phyloP scores from a whole-genome alignment of 2,113 vertebrate species.

The Zosterops lateralis region DNA sequence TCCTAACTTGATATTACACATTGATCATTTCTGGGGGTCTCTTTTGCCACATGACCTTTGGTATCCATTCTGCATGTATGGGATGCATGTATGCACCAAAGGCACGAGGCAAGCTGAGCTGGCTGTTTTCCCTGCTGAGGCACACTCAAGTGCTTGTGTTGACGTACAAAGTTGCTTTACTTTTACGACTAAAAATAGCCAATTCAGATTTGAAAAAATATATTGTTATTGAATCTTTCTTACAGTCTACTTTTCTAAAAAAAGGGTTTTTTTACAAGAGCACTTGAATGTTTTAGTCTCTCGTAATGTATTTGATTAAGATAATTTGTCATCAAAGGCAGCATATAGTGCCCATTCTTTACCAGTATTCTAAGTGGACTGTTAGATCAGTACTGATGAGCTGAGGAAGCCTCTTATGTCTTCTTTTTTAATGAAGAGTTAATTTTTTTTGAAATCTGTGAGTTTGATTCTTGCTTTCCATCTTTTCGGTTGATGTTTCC shows the following conservation, averaged over 20 bases:
- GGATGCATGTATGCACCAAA: neutral
- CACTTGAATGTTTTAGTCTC: neutral
- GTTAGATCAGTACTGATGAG: neutral
- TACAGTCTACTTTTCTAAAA: neutral
- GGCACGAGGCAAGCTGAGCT: neutral
- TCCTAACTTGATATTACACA: neutral
- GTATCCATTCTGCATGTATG: fast-evolving
- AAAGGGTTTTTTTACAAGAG: neutral
- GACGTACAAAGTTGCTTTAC: neutral
- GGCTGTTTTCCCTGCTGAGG: neutral
- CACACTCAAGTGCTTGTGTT: neutral
- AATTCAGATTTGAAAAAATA: neutral
- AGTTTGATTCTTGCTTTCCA: neutral
- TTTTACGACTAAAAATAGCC: neutral
- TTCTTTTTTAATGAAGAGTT: neutral
- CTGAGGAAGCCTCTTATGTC: neutral
- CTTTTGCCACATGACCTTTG: neutral
- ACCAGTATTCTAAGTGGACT: neutral
- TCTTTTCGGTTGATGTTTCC: neutral
- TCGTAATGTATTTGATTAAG: neutral
- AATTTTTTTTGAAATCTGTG: neutral
- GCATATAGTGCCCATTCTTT: neutral
- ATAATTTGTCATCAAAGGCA: neutral
- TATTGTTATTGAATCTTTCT: neutral
- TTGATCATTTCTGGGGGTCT: neutral